Evolutionary conservation across 2,113 vertebrate species (phyloP), one percentile per base, ranked within the genome.

Genomic region (Asarcornis scutulata): DNA sequence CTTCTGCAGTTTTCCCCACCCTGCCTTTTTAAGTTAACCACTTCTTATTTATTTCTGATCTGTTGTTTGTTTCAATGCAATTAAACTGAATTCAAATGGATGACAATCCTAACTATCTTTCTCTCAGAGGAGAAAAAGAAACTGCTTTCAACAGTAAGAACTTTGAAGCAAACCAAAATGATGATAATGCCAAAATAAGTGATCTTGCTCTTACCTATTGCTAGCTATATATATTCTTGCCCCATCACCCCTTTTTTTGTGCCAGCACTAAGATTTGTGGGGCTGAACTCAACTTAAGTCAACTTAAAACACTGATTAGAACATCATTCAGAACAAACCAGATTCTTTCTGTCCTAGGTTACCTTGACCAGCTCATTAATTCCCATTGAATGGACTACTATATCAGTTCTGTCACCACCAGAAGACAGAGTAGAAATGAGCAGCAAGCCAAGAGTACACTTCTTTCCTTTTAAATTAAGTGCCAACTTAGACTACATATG

Each of bases 401-500:
- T 31, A 46, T 60, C 21, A 62, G 21, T 48, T 68, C 60, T 32
- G 13, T 56, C 55, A 36, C 69, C 22, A 69, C 48, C 34, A 76
- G 64, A 72, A 77, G 13, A n/a, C 6, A 6, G 23, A 42, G 58
- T 15, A 71, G 48, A 91, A 50, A 32, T 2, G 3, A 71, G 34
- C 12, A 71, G 50, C 22, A 16, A 50, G 34, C 16, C 29, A 86
- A n/a, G 9, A 71, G 34, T 36, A 69, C 26, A 44, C 26, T 64
- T 46, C 52, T 62, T 62, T 56, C 44, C 32, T 68, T 58, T 69
- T 26, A 46, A 42, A 1, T 53, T 9, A 75, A 62, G 13, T 27
- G 26, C 44, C 38, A 44, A 55, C 18, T 50, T 50, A 89, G 12
- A 79, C 31, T 1, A 1, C 25, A 40, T 0, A 0, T 2, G 15